Conservation (phyloP, 2,113 vertebrate genomes). For the Xiphorhynchus elegans region DNA sequence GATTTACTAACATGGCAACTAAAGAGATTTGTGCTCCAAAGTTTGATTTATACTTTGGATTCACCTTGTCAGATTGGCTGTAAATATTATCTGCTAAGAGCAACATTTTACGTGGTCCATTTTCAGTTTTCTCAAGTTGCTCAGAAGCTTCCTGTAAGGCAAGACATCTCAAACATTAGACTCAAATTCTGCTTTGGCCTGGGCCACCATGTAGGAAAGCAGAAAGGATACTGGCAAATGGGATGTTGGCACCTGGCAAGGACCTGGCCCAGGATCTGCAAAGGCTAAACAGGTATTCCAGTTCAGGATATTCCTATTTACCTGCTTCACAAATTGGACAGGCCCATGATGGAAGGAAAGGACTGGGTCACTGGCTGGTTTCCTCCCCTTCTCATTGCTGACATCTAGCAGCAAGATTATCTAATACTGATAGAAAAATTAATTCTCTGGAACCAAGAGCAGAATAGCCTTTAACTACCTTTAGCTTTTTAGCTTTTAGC, state of each 20-base stretch:
- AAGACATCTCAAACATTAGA: background rate
- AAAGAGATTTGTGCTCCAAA: constrained; percentile 61
- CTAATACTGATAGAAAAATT: background rate
- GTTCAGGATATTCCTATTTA: background rate
- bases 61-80: constrained; percentile 1
- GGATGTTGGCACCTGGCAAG: background rate
- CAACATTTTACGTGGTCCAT: constrained; percentile 31
- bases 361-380: background rate
- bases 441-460: background rate
- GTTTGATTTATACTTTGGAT: constrained; percentile 54
- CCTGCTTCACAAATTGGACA: background rate
- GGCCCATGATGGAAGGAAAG: background rate
- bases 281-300: background rate
- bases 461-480: background rate
- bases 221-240: background rate
- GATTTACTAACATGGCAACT: constrained; percentile 65
- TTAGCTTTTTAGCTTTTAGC: background rate
- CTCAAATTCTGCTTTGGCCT: background rate
- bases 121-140: constrained; percentile 10
- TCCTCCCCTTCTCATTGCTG: background rate
- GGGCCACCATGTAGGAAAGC: background rate
- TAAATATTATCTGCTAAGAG: constrained; percentile 59
- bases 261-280: background rate
- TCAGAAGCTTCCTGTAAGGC: background rate
- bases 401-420: background rate